Conservation (phyloP, 2,113 vertebrate species). For the Chloropsis cyanopogon region DNA sequence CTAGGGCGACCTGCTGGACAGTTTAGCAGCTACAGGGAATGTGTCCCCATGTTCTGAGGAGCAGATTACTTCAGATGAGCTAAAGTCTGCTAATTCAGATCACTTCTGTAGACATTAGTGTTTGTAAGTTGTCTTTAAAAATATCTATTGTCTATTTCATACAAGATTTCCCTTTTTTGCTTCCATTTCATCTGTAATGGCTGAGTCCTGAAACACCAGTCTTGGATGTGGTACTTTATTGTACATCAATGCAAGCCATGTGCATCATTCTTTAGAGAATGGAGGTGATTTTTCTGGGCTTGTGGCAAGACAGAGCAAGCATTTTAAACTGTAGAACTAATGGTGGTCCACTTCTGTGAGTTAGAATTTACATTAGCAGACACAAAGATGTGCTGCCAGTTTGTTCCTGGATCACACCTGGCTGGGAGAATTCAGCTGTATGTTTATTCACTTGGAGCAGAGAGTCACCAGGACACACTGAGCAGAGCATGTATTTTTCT, state of each 20-base stretch:
- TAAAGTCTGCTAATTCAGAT: background rate
- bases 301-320: background rate
- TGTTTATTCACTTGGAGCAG: background rate
- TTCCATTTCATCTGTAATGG: background rate
- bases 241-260: background rate
- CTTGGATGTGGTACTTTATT: background rate
- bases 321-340: background rate
- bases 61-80: background rate
- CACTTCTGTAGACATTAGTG: background rate
- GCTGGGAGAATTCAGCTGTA: background rate
- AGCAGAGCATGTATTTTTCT: background rate
- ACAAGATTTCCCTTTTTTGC: background rate
- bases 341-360: background rate
- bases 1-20: background rate
- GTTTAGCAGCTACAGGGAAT: background rate
- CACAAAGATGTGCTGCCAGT: background rate
- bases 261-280: background rate
- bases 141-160: background rate
- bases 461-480: background rate
- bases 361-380: background rate
- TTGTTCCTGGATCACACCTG: background rate
- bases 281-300: background rate
- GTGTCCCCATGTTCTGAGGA: background rate
- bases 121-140: background rate
- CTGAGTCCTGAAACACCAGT: background rate